Evolutionary conservation across 1,140 invertebrate genomes (phyloP).

Genomic region (Cecropterus lyciades): DNA sequence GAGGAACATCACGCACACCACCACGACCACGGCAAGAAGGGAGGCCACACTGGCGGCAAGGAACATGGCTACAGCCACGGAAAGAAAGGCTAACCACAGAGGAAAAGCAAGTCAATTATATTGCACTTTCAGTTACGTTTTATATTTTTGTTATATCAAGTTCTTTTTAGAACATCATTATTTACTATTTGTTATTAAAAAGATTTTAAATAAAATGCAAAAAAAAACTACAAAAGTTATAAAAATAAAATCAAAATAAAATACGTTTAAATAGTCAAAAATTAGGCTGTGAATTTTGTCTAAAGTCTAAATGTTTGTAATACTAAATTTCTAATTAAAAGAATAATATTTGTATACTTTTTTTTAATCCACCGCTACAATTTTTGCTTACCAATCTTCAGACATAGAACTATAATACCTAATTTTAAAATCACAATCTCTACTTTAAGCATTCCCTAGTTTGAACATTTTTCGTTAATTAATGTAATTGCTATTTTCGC

Average conservation of each 20-base stretch:
- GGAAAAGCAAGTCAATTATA: slow-evolving; percentile 8
- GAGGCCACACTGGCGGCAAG: slow-evolving; percentile 86
- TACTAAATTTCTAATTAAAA: neutral
- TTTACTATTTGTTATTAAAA: slow-evolving; percentile 30
- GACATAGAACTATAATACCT: no score
- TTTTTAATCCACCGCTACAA: no score
- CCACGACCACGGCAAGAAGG: slow-evolving; percentile 88
- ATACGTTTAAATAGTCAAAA: slow-evolving; percentile 31
- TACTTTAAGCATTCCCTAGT: no score
- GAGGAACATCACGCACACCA: slow-evolving; percentile 88
- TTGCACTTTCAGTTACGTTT: slow-evolving; percentile 34
- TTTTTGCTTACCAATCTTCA: no score
- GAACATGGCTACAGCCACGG: slow-evolving; percentile 86
- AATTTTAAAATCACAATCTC: no score
- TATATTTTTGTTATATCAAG: slow-evolving; percentile 31
- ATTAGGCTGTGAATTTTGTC: slow-evolving; percentile 32
- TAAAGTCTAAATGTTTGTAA: slow-evolving; percentile 15
- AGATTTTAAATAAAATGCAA: slow-evolving; percentile 29
- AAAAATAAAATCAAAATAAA: slow-evolving; percentile 1
- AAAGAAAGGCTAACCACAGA: slow-evolving; percentile 64
- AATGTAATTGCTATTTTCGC: no score
- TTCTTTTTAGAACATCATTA: slow-evolving; percentile 22
- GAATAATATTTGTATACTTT: no score
- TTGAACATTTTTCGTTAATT: no score
- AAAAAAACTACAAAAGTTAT: slow-evolving; percentile 10